phyloP scores from a whole-genome alignment of 2,113 vertebrate species.

The Onychorhynchus coronatus region DNA sequence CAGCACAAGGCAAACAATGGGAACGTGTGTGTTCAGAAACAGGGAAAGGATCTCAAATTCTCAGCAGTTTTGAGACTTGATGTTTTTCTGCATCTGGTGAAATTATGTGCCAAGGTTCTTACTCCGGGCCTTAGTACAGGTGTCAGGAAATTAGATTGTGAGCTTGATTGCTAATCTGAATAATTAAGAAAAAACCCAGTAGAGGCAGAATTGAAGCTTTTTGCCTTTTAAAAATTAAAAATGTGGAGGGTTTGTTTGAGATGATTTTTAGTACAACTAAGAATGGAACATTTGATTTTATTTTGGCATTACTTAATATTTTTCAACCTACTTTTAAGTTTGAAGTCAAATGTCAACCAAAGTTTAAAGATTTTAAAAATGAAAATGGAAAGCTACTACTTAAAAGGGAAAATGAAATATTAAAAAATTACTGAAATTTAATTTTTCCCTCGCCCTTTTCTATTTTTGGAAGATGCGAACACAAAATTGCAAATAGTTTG shows the following conservation, averaged over 20 bases:
- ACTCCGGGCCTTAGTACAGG: not conserved
- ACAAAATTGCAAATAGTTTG: not conserved
- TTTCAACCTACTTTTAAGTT: not conserved
- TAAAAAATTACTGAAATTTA: not conserved
- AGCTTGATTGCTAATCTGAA: not conserved
- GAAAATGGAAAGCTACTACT: not conserved
- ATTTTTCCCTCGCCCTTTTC: rapidly evolving
- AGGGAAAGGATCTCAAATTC: not conserved
- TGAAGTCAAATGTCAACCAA: not conserved
- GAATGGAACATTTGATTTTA: not conserved
- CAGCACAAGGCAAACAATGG: not conserved
- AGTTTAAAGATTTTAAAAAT: not conserved
- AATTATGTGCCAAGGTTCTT: not conserved
- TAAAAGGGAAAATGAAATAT: not conserved
- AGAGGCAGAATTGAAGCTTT: not conserved
- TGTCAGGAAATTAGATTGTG: not conserved
- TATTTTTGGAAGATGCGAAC: not conserved
- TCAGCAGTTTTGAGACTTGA: not conserved
- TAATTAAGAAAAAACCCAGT: not conserved
- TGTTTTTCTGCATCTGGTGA: not conserved
- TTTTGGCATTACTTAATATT: not conserved
- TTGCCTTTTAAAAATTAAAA: not conserved
- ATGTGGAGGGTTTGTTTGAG: rapidly evolving
- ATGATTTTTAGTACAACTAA: not conserved
- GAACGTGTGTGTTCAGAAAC: not conserved